Base-by-base conservation (phyloP, 2,888 invertebrate species). In the Itoplectis maculator region DNA sequence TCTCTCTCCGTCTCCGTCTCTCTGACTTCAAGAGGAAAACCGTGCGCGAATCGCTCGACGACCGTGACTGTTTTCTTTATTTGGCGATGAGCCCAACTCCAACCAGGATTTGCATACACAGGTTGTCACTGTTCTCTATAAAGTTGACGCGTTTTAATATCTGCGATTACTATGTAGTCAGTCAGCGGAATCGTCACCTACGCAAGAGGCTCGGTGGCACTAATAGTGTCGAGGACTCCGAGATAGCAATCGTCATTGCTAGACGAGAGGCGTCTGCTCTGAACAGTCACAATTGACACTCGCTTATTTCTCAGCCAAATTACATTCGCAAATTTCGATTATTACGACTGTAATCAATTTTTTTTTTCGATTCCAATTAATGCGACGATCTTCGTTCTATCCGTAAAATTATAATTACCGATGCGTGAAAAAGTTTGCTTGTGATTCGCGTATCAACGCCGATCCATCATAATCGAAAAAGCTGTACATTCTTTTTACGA, bases 171-270 rank as follows among this genome's bases (percentile, higher is more conserved):
- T 68, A 18, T 29, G 11, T 35, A 6, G 23, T 13, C 1, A 29
- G 54, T 54, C 56, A 66, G 40, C 75, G 45, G 29, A 42, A 66
- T 59, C 69, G 54, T 59, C 81, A 73, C 76, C 81, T 68, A 77
- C 81, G 61, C 77, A 61, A n/a, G 51, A 49, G 37, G 42, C 61
- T 61, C 68, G 49, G 15, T 23, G 66, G 29, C 42, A 45, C 51
- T 42, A 69, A 81, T 76, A 73, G 68, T 77, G 81, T 81, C 81
- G 81, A 81, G 81, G 81, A 81, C 76, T 81, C 37, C 47, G n/a
- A 68, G 76, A 77, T 77, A 77, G 72, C 51, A n/a, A 73, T 81
- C 77, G 66, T n/a, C n/a, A n/a, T 40, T 76, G 56, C 47, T 72
- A 66, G 56, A 81, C 66, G 76, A 49, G 79, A 66, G 78, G 35